These are phyloP conservation scores for Isotomurus palustris DNA, from an alignment of 2,888 invertebrate genomes.

Conservation along the genomic window DNA sequence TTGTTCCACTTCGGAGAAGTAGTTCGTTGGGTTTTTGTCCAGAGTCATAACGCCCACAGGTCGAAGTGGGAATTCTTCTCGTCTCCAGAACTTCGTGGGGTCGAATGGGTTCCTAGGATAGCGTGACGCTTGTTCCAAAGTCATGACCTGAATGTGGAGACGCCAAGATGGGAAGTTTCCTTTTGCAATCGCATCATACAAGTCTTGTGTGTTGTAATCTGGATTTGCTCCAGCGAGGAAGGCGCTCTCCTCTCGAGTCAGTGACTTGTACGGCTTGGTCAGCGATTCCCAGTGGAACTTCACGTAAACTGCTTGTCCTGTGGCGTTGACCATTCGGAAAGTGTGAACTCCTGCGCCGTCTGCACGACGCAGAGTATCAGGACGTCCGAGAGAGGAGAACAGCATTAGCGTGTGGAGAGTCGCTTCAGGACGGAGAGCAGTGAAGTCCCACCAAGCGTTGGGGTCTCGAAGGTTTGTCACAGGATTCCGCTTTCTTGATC, in stretches of 20 bases:
- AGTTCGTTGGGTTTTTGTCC: constrained; percentile 17
- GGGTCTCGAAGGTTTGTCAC: constrained; percentile 83
- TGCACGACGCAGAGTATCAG: constrained; percentile 83
- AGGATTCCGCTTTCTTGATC: constrained; percentile 94
- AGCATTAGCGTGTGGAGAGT: constrained; percentile 76
- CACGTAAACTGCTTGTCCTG: constrained; percentile 68
- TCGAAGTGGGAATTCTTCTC: constrained; percentile 19
- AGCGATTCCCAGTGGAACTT: constrained; percentile 84
- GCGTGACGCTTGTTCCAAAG: constrained; percentile 22
- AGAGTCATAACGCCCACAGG: constrained; percentile 20
- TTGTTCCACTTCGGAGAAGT: constrained; percentile 21
- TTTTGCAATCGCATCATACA: constrained; percentile 31
- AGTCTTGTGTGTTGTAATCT: constrained; percentile 78
- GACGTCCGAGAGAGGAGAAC: constrained; percentile 63
- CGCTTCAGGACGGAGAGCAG: constrained; percentile 78
- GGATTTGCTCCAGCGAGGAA: constrained; percentile 72
- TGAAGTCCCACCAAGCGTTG: constrained; percentile 96
- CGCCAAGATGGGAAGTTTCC: constrained; percentile 28
- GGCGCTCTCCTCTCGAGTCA: constrained; percentile 64
- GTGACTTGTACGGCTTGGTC: constrained; percentile 81
- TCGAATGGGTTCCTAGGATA: constrained; percentile 33
- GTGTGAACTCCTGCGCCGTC: constrained; percentile 94
- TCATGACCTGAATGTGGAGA: constrained; percentile 35
- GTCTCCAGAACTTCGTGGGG: constrained; percentile 20
- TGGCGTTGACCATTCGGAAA: constrained; percentile 76